phyloP scores from a whole-genome alignment of 2,113 vertebrate genomes.

The Propithecus coquereli region DNA sequence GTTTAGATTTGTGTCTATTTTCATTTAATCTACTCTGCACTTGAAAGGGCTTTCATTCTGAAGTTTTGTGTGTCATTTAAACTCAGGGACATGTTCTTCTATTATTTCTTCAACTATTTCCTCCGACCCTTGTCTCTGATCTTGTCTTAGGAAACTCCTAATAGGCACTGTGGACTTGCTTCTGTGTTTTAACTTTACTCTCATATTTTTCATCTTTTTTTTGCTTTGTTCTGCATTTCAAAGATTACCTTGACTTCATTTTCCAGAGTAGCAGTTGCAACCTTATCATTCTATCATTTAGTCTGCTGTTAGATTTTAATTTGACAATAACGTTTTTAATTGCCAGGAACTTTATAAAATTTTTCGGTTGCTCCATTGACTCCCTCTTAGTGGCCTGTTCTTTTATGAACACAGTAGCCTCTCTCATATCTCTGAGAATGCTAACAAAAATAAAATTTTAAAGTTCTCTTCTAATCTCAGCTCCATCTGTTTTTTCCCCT shows the following conservation, averaged over 20 bases:
- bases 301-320: not conserved
- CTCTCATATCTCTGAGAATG: not conserved
- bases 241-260: not conserved
- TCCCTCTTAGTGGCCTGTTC: not conserved
- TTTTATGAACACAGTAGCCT: not conserved
- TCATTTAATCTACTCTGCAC: not conserved
- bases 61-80: slow-evolving; percentile 22
- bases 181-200: not conserved
- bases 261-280: not conserved
- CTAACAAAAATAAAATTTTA: not conserved
- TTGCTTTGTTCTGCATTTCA: slow-evolving; percentile 27
- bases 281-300: not conserved
- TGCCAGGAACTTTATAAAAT: not conserved
- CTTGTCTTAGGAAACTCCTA: not conserved
- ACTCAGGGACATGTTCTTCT: not conserved
- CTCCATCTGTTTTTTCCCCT: not conserved
- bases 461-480: not conserved
- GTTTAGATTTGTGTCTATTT: not conserved
- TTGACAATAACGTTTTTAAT: not conserved
- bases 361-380: not conserved
- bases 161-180: not conserved
- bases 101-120: not conserved
- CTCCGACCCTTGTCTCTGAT: not conserved
- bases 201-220: not conserved
- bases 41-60: not conserved